Evolutionary conservation across 2,888 invertebrate species (phyloP).

Genomic region (Tuta absoluta): DNA sequence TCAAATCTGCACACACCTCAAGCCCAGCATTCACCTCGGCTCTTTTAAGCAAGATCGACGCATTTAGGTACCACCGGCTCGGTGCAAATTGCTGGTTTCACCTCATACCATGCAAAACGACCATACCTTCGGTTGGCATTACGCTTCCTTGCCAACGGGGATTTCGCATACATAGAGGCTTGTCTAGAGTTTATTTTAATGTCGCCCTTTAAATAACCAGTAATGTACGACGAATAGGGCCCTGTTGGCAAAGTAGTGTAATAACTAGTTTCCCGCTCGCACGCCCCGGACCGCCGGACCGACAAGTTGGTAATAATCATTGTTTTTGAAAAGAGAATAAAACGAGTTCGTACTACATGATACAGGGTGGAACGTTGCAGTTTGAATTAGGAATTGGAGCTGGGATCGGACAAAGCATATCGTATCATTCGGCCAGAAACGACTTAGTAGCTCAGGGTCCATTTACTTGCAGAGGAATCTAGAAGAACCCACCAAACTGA

Average conservation of each 20-base stretch:
- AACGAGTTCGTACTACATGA: constrained; percentile 47
- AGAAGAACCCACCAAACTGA: too few relatives aligned
- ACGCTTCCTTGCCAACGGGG: too few relatives aligned
- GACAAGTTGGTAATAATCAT: constrained; percentile 75
- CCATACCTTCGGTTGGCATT: constrained; percentile 48
- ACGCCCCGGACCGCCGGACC: constrained; percentile 63
- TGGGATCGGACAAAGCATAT: background rate
- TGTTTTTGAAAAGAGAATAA: constrained; percentile 73
- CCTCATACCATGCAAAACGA: constrained; percentile 75
- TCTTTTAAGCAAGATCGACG: constrained; percentile 52
- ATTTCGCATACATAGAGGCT: too few relatives aligned
- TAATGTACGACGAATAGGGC: too few relatives aligned
- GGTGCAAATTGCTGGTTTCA: constrained; percentile 76
- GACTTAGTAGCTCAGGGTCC: too few relatives aligned
- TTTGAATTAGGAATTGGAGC: background rate
- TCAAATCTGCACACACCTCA: constrained; percentile 4
- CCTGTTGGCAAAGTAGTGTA: too few relatives aligned
- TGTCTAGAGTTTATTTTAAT: too few relatives aligned
- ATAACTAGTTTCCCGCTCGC: constrained; percentile 56
- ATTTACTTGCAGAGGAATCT: too few relatives aligned
- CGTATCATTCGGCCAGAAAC: background rate
- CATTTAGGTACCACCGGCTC: constrained; percentile 54
- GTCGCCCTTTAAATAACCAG: too few relatives aligned
- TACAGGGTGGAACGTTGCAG: background rate
- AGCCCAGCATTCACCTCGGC: constrained; percentile 20